Evolutionary conservation across 2,888 invertebrate genomes (phyloP), one percentile per base, ranked within the genome.

Genomic region (Leptinotarsa haldemani): DNA sequence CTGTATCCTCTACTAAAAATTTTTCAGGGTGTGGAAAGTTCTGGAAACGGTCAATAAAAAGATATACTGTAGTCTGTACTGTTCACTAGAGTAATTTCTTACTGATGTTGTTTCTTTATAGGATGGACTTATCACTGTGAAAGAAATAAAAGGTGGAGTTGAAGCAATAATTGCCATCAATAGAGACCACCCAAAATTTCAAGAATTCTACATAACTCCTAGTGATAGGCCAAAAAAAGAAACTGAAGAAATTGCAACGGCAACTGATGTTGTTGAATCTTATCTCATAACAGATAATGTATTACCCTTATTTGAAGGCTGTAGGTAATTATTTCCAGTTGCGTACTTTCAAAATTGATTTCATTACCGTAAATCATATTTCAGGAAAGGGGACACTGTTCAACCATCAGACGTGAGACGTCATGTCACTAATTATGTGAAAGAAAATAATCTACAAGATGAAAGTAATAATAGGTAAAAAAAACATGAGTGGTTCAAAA

Each of bases 91-190:
- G 9, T 52, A 48, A 13, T 20, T 66, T 48, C n/a, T 47, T 20
- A n/a, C 48, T 47, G 18, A 12, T 3, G 13, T 25, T 63, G 25
- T 68, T 40, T 40, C n/a, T 58, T 76, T 77, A 77, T 72, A 91
- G 90, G 89, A 90, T 84, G 92, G 92, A 16, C 87, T 93, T 74
- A 85, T 93, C 30, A 89, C 90, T 61, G 89, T 92, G 52, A 90
- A 90, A 65, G 92, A 93, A 86, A 85, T 92, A 75, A 92, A 92
- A 52, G 94, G 94, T 85, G 97, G 97, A 40, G 94, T 97, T 56
- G 94, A 94, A 84, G 94, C 93, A 76, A 91, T 97, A 73, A 89
- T 91, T 65, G 89, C 90, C 0, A 88, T 95, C 22, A 90, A 93
- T 83, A 84, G 88, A 67, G 88, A 89, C 64, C 94, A 94, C 88